A percentile compares a stretch with the other conserved stretches of the same genome.
Evolutionary conservation across 2,113 vertebrate species (phyloP).

Genomic region (Ornithorhynchus anatinus): DNA sequence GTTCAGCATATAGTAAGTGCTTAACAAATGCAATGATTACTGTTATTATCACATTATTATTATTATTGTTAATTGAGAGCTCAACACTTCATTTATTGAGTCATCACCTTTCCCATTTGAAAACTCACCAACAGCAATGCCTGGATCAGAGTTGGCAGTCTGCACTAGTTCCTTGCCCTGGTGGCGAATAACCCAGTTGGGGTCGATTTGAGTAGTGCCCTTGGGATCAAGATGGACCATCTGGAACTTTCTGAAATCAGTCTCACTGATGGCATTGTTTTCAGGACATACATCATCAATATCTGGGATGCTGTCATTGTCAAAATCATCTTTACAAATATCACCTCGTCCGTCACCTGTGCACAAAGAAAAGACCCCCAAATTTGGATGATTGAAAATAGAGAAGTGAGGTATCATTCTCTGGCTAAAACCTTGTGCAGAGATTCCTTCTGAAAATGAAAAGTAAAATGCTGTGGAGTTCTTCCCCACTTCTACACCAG

Average conservation of each 20-base stretch:
- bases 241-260: conserved; percentile 98
- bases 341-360: conserved; percentile 94
- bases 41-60: too few relatives aligned
- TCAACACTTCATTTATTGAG: too few relatives aligned
- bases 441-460: neutral
- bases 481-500: too few relatives aligned
- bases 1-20: too few relatives aligned
- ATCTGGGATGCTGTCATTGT: conserved; percentile 93
- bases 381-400: neutral
- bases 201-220: conserved; percentile 97
- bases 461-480: neutral
- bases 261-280: conserved; percentile 90
- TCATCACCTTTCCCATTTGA: too few relatives aligned
- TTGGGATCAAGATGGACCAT: conserved; percentile 98
- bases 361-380: neutral
- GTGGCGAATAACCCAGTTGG: conserved; percentile 97
- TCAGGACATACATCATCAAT: conserved; percentile 94
- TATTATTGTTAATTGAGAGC: too few relatives aligned
- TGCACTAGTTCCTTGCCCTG: conserved; percentile 97
- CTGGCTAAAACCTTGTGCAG: fast-evolving
- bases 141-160: conserved; percentile 96
- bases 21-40: too few relatives aligned
- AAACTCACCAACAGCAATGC: conserved; percentile 93
- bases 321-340: conserved; percentile 96
- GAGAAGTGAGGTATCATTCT: fast-evolving